These are phyloP conservation scores for Aplochiton taeniatus DNA, from an alignment of 2,797 vertebrate genomes.

Conservation along the genomic window DNA sequence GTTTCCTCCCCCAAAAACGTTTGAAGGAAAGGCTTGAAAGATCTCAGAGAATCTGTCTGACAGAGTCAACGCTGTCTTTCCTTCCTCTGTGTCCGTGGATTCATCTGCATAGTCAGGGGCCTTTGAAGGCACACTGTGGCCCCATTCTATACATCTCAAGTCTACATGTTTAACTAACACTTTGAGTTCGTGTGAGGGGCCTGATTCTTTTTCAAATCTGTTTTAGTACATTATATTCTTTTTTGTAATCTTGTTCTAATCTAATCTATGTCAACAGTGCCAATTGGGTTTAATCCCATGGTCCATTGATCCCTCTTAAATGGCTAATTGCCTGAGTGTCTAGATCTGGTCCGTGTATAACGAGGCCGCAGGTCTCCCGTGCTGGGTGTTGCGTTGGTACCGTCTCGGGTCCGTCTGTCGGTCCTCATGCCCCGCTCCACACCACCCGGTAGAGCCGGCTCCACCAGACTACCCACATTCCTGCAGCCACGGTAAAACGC, in stretches of 20 bases:
- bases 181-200: conserved; percentile 36
- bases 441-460: conserved; percentile 34
- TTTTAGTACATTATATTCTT: conserved; percentile 46
- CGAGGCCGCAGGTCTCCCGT: conserved; percentile 27
- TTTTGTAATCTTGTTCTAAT: conserved; percentile 67
- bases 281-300: conserved; percentile 50
- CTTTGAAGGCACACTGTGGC: conserved; percentile 21
- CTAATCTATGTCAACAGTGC: conserved; percentile 62
- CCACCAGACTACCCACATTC: conserved; percentile 35
- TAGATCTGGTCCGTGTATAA: conserved; percentile 60
- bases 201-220: conserved; percentile 57
- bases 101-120: not conserved
- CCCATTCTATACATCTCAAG: conserved; percentile 5
- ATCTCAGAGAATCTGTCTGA: conserved; percentile 29
- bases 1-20: conserved; percentile 17
- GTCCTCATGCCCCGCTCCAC: conserved; percentile 37
- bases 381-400: conserved; percentile 30
- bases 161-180: conserved; percentile 33
- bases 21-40: conserved; percentile 25
- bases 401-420: conserved; percentile 37
- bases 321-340: conserved; percentile 69
- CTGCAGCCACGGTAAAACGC: conserved; percentile 54
- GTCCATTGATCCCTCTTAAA: conserved; percentile 66
- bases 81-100: conserved; percentile 14
- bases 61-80: conserved; percentile 25